A percentile compares a stretch with the other conserved stretches of the same genome.
Conservation (phyloP, 2,113 vertebrate species). For the Rhinoptilus africanus region DNA sequence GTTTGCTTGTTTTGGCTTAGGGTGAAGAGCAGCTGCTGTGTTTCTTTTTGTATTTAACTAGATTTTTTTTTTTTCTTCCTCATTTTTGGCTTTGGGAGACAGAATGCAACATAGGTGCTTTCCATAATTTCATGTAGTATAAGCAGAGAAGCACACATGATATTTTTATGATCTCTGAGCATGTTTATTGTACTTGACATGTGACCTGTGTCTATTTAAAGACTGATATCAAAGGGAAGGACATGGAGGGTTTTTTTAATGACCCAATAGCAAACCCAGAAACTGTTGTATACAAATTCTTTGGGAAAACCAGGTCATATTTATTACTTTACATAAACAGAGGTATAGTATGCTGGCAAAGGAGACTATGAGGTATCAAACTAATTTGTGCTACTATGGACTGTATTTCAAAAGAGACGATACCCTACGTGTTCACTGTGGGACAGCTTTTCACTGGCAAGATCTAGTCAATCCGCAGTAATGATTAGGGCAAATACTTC, state of each 20-base stretch:
- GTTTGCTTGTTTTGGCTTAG: conserved; percentile 6
- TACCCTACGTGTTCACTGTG: background rate
- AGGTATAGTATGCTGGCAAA: background rate
- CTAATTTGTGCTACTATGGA: background rate
- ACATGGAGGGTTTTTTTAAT: too few relatives aligned
- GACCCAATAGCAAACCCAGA: background rate
- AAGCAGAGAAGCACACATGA: background rate
- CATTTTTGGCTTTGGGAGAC: background rate
- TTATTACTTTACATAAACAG: background rate
- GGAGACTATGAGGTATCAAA: background rate
- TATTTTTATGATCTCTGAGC: background rate
- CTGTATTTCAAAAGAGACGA: background rate
- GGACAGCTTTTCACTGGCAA: background rate
- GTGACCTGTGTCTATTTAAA: background rate
- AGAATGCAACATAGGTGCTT: background rate
- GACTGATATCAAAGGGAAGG: background rate
- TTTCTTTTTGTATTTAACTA: background rate
- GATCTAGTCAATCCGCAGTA: background rate
- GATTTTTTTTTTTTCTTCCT: background rate
- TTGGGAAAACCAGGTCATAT: background rate
- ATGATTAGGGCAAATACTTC: background rate
- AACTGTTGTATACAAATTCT: background rate
- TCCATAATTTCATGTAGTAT: background rate
- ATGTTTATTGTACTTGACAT: background rate
- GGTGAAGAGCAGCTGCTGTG: conserved; percentile 9